These are phyloP conservation scores for Hymenopus coronatus DNA, from an alignment of 2,888 invertebrate species.

Conservation along the genomic window DNA sequence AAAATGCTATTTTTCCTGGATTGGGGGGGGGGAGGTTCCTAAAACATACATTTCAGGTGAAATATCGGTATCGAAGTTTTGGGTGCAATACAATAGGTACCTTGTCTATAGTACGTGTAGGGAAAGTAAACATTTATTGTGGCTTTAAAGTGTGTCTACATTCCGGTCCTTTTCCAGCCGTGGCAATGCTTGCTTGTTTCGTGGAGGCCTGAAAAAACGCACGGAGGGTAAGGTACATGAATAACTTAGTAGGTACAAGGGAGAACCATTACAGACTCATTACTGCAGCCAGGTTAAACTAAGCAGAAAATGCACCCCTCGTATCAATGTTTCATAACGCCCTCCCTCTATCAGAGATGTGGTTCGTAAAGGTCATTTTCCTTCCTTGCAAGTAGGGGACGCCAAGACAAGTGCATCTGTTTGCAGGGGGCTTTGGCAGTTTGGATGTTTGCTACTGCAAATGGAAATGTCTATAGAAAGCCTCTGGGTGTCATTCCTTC, in stretches of 20 bases:
- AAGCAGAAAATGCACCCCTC: conserved; percentile 17
- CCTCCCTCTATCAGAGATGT: background rate
- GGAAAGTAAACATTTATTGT: no score
- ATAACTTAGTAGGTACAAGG: conserved; percentile 25
- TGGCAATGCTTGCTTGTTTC: background rate
- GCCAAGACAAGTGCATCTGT: background rate
- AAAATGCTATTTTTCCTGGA: no score
- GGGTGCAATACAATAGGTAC: no score
- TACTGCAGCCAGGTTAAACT: conserved; percentile 24
- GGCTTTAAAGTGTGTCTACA: background rate
- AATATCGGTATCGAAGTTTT: no score
- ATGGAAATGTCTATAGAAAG: background rate
- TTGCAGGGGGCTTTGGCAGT: background rate
- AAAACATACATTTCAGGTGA: no score
- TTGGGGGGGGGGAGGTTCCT: no score
- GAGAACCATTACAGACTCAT: conserved; percentile 31
- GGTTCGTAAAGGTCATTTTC: background rate
- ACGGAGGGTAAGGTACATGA: conserved; percentile 17
- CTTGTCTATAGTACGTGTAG: no score
- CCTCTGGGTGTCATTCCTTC: background rate
- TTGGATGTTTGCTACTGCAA: background rate
- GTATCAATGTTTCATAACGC: conserved; percentile 15
- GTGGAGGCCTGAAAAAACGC: background rate
- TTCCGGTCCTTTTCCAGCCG: background rate
- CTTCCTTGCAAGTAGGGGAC: background rate